A percentile compares a stretch with the other conserved stretches of the same genome.
Evolutionary conservation across 1,140 invertebrate genomes (phyloP).

Genomic region (Drosophila kanapiae): DNA sequence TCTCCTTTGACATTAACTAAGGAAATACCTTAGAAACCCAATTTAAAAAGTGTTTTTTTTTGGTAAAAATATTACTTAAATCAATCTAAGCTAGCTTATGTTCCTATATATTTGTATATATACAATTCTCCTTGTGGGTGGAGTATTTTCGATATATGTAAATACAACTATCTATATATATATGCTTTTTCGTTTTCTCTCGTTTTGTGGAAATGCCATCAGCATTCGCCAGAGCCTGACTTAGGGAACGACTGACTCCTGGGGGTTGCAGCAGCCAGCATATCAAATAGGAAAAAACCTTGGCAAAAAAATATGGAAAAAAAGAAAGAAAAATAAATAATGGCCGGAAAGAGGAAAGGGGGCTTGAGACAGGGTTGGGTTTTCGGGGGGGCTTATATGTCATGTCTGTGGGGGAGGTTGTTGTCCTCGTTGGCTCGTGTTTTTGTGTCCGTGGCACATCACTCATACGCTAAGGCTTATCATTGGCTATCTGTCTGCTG

Average conservation of each 20-base stretch:
- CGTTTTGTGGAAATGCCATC: slow-evolving; percentile 34
- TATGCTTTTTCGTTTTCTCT: slow-evolving; percentile 10
- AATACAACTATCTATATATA: neutral
- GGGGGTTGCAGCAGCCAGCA: slow-evolving; percentile 32
- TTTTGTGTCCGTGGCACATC: slow-evolving; percentile 55
- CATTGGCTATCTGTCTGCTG: slow-evolving; percentile 56
- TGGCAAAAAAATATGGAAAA: slow-evolving; percentile 40
- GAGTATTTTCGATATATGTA: slow-evolving; percentile 11
- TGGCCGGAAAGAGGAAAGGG: too few species aligned
- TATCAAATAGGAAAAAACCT: slow-evolving; percentile 50
- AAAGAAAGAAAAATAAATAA: slow-evolving; percentile 3
- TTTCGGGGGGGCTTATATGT: neutral
- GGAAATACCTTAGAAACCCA: neutral
- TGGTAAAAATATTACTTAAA: neutral
- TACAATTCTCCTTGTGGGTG: neutral
- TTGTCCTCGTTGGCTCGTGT: slow-evolving; percentile 50
- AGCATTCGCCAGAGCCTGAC: slow-evolving; percentile 24
- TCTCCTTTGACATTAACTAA: too few species aligned
- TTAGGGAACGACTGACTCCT: slow-evolving; percentile 15
- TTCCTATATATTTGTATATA: neutral
- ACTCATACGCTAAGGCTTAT: slow-evolving; percentile 57
- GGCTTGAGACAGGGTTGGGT: neutral
- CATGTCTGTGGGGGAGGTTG: slow-evolving; percentile 44
- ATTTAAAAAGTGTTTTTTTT: neutral
- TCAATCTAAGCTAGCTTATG: too few species aligned